Base-by-base conservation (phyloP, 2,888 invertebrate species). In the Aphidoletes aphidimyza region DNA sequence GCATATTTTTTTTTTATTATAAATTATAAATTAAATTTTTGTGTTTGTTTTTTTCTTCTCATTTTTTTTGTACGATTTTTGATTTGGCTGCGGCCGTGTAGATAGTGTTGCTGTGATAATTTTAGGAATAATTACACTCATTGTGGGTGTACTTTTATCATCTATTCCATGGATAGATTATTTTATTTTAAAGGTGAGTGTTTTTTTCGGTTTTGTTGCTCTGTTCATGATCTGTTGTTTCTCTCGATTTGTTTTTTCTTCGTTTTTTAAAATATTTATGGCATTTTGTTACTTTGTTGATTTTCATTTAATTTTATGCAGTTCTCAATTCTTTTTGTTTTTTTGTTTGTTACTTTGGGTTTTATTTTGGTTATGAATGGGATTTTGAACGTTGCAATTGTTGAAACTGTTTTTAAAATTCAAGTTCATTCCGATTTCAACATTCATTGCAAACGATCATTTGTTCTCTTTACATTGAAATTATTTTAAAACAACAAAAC, bases 121-220 rank as follows among this genome's bases (percentile, higher is more conserved):
- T 87, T 92, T 96, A 89, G 96, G 96, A 88, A 92, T 96, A 88
- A 93, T 94, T 88, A 95, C 96, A 26, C 92, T 96, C 87, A 94
- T 94, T 86, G 91, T 93, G 87, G 96, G 96, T 85, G 94, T 96
- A 86, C 93, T 96, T 87, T 92, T 96, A 86, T 94, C 95, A 37
- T 95, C 95, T 87, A 95, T 96, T 89, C 96, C 96, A 84, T 96
- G 96, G 96, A 90, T 96, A 88, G 96, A 96, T 89, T 96, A 96
- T 90, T 92, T 96, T 87, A 94, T 96, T 90, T 92, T 96, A 90
- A 94, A 95, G 92, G 96, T 96, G 90, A 91, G 91, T 89, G 22
- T 54, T 54, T 0, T 22, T 54, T n/a, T 22, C 22, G 22, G n/a
- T n/a, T n/a, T n/a, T n/a, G n/a, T n/a, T n/a, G n/a, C n/a, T n/a